Base-by-base conservation (phyloP, 2,888 invertebrate species). In the Cryptocephalus primarius region DNA sequence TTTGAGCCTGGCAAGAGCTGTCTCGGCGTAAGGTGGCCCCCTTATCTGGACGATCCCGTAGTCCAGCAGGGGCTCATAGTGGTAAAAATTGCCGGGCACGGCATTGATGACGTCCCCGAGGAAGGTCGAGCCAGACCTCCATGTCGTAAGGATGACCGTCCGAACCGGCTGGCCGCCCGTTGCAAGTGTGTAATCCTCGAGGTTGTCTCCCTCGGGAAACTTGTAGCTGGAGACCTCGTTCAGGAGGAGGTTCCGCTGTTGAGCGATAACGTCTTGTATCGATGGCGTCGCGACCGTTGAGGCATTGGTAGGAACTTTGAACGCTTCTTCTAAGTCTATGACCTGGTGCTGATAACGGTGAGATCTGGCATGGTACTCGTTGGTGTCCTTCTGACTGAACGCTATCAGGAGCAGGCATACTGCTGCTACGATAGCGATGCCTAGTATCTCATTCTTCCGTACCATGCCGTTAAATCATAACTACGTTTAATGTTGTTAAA, bases 101-200 rank as follows among this genome's bases (percentile, higher is more conserved):
- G 88, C 77, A 66, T 88, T 88, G 41, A 91, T 67, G 39, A 90
- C 79, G 62, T 90, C 90, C 45, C 90, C 91, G 44, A 92, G 75
- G 67, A 92, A 92, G 33, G 91, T 91, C 13, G 91, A 90, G 8
- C 92, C 92, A 4, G 89, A 88, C 56, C 92, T 77, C 89, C 91
- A 92, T 10, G 88, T 88, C n/a, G 90, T 88, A 49, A 90, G 72
- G 54, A 92, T 82, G 41, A 91, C 68, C 66, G 83, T 88, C 53
- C 85, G 75, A 47, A 88, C 64, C 4, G 90, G 90, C 47, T 72
- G 75, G 10, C 89, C 89, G 39, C 79, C 79, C 38, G 77, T 74
- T 56, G 83, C 83, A 56, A 82, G 72, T 1, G 84, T 76, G 60
- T 86, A 75, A 60, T 88, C 82, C 46, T 79, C 74, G 50, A 88